These are phyloP conservation scores for Tympanoctomys barrerae DNA, from an alignment of 2,797 vertebrate species.

Conservation along the genomic window DNA sequence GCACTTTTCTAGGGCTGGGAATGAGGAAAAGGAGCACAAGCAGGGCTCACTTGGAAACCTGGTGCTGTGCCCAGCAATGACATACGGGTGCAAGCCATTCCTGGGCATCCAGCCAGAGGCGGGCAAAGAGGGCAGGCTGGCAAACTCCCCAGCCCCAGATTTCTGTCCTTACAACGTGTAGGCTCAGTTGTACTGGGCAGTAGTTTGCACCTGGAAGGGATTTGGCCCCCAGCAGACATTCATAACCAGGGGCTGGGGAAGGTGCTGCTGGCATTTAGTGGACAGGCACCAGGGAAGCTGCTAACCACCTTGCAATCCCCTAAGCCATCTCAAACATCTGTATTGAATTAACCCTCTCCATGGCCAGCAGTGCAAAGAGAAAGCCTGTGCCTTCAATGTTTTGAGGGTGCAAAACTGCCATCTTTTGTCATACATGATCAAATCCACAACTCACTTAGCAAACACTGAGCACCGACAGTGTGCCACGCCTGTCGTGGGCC, in stretches of 20 bases:
- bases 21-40: neutral
- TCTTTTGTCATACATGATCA: neutral
- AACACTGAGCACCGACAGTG: neutral
- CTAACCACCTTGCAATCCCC: neutral
- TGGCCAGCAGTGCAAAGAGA: neutral
- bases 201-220: neutral
- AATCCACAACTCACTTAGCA: neutral
- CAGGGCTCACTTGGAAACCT: neutral
- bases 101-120: neutral
- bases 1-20: slow-evolving; percentile 22
- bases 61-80: neutral
- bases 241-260: neutral
- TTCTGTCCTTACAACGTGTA: neutral
- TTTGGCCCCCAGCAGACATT: neutral
- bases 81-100: accelerated
- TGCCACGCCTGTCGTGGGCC: neutral
- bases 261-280: neutral
- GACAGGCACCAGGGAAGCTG: neutral
- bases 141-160: neutral
- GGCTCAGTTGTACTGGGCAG: neutral
- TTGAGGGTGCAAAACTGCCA: neutral
- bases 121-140: neutral
- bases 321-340: neutral
- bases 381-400: neutral
- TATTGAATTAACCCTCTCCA: neutral